Evolutionary conservation across 2,113 vertebrate species (phyloP).

Genomic region (Nyctereutes procyonoides): DNA sequence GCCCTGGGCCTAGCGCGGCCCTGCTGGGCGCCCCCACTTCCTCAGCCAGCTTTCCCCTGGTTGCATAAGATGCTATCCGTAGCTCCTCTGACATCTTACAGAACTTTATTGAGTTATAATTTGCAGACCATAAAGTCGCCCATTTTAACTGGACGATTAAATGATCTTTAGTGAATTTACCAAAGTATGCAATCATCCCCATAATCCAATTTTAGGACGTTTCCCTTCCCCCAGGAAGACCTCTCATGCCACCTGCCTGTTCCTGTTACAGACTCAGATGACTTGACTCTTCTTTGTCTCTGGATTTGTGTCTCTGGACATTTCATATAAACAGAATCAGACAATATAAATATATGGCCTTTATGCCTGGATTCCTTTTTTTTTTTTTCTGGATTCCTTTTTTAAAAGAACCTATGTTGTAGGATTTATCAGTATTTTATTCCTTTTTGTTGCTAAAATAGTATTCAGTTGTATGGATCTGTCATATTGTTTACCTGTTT

Average conservation of each 20-base stretch:
- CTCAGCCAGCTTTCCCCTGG: background rate
- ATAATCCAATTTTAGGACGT: background rate
- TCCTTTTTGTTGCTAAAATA: background rate
- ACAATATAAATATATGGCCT: background rate
- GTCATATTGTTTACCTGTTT: background rate
- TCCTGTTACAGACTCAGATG: background rate
- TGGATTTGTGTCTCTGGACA: background rate
- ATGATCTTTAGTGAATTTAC: background rate
- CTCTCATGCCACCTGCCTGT: background rate
- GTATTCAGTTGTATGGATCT: background rate
- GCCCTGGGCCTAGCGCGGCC: background rate
- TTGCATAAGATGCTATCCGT: fast-evolving
- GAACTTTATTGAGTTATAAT: background rate
- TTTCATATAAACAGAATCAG: background rate
- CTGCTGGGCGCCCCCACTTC: fast-evolving
- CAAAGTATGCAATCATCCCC: background rate
- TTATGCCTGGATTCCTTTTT: background rate
- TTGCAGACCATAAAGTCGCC: background rate
- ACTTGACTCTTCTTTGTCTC: background rate
- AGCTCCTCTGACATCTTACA: background rate
- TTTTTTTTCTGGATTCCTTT: background rate
- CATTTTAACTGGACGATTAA: background rate
- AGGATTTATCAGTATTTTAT: background rate
- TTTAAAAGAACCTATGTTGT: background rate
- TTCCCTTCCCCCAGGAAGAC: background rate